Base-by-base conservation (phyloP, 2,888 invertebrate genomes). In the Euproctis similis region DNA sequence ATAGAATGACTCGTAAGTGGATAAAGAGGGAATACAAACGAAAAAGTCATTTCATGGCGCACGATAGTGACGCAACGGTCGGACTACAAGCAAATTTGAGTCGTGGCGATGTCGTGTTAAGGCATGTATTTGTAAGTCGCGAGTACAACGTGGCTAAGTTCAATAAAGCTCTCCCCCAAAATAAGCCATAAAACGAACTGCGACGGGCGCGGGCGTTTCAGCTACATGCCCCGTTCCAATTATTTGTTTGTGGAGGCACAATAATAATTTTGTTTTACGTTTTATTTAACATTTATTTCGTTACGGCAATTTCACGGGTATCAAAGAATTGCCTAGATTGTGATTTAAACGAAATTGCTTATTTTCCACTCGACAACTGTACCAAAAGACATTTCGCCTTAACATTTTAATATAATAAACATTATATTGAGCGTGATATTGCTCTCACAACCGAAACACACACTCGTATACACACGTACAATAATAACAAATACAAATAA, bases 221-320 rank as follows among this genome's bases (percentile, higher is more conserved):
- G 61, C 53, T 61, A 63, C 59, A 66, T 68, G 72, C 78, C 78
- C 73, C 73, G 71, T 73, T 74, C 75, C 80, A 81, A 82, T 84
- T 81, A 82, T 84, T 81, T 84, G 82, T 82, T 82, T 81, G 80
- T 72, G 81, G 78, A 81, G 76, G 80, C 78, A 74, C 75, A 77
- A 81, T 80, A n/a, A n/a, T n/a, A 76, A 81, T 82, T 84, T 84
- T 84, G 80, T 82, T 84, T 81, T 80, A 77, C 82, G 81, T 84
- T 84, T 84, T 84, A 84, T 82, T 82, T 78, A 84, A 82, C 82
- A 82, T 84, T 84, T 84, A 84, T 82, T 77, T 74, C 82, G 82
- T 81, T 82, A 80, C 81, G 82, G 74, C 80, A 80, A 84, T 84
- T 84, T 84, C 82, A 84, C 73, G 82, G 82, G 75, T 80, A 82